Conservation (phyloP, 2,797 vertebrate species). For the Thaleichthys pacificus region DNA sequence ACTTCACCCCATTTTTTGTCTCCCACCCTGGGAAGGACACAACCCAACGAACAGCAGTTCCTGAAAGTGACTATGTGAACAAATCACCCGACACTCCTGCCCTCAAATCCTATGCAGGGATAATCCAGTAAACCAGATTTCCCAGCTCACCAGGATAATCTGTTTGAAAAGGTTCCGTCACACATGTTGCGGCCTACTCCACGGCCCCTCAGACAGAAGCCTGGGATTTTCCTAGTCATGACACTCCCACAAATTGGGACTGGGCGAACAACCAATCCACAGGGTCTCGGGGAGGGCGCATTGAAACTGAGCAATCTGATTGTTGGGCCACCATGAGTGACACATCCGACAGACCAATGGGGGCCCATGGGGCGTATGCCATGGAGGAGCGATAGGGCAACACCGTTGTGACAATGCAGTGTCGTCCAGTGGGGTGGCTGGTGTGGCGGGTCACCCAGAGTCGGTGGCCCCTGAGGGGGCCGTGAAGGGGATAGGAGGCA, state of each 20-base stretch:
- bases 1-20: not conserved
- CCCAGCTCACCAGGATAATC: constrained; percentile 7
- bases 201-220: not conserved
- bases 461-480: constrained; percentile 55
- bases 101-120: constrained; percentile 7
- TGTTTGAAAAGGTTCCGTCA: not conserved
- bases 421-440: not conserved
- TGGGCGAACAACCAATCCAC: constrained; percentile 63
- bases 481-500: constrained; percentile 47
- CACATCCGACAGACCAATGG: constrained; percentile 47
- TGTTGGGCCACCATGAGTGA: constrained; percentile 31
- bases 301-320: constrained; percentile 12
- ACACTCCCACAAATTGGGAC: constrained; percentile 49
- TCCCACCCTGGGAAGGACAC: not conserved
- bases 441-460: constrained; percentile 28
- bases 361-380: constrained; percentile 18
- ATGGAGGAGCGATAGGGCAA: not conserved
- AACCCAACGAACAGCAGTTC: not conserved
- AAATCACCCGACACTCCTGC: not conserved
- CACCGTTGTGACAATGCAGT: not conserved
- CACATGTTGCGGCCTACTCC: not conserved
- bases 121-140: constrained; percentile 9
- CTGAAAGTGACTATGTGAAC: not conserved
- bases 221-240: constrained; percentile 14
- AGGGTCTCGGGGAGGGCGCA: constrained; percentile 43